phyloP scores from a whole-genome alignment of 2,113 vertebrate genomes.

The Ammospiza caudacuta region DNA sequence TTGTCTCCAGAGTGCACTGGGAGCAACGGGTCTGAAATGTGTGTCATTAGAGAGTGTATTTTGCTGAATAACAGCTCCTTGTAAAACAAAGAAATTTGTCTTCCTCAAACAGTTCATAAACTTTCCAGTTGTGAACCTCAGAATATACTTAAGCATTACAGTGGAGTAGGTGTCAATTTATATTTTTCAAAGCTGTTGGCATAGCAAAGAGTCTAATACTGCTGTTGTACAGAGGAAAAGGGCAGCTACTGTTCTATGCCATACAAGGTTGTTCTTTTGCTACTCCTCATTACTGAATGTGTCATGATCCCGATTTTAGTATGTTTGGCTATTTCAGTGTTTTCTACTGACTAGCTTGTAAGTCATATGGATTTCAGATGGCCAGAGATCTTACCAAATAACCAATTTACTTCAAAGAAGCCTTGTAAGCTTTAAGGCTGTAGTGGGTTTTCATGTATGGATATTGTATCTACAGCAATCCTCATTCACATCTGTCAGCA shows the following conservation, averaged over 20 bases:
- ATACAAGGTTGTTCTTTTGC: constrained; percentile 8
- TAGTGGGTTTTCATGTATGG: background rate
- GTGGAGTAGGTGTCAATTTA: background rate
- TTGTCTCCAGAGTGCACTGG: background rate
- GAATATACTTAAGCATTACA: background rate
- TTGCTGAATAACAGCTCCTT: background rate
- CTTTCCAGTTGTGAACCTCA: background rate
- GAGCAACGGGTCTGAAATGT: background rate
- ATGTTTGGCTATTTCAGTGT: constrained; percentile 20
- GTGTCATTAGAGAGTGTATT: background rate
- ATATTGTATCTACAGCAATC: background rate
- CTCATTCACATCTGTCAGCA: background rate
- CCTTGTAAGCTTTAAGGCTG: background rate
- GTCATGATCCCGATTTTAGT: background rate
- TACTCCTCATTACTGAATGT: constrained; percentile 20
- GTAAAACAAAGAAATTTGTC: background rate
- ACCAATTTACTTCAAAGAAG: constrained; percentile 20
- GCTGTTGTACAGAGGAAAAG: background rate
- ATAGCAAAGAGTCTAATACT: background rate
- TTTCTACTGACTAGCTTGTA: constrained; percentile 34
- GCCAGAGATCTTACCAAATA: constrained; percentile 8
- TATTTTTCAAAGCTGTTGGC: constrained; percentile 25
- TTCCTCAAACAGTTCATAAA: background rate
- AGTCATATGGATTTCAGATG: constrained; percentile 41
- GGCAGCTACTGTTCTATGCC: background rate